Conservation (phyloP, 2,113 vertebrate genomes). For the Carassius auratus region DNA sequence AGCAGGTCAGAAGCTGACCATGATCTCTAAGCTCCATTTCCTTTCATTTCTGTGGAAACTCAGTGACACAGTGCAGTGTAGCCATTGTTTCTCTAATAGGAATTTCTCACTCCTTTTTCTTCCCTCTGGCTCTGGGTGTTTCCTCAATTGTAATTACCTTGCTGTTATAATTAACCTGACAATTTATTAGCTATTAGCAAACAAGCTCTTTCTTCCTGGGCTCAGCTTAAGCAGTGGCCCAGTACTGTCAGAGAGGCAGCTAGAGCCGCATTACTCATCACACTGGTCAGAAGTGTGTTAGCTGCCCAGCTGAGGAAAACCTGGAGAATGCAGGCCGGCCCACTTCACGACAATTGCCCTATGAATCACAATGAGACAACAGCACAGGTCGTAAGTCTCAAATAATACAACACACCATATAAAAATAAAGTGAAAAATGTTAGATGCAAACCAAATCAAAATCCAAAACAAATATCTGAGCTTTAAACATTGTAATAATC, state of each 20-base stretch:
- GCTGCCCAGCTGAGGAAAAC: conserved; percentile 52
- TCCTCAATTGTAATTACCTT: conserved; percentile 58
- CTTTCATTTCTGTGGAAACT: not conserved
- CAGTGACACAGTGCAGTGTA: not conserved
- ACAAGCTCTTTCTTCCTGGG: conserved; percentile 47
- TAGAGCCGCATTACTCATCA: conserved; percentile 51
- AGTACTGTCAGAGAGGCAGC: conserved; percentile 56
- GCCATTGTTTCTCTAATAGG: conserved; percentile 40
- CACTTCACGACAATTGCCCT: conserved; percentile 23
- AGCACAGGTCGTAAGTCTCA: not conserved
- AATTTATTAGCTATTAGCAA: conserved; percentile 62
- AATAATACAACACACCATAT: not conserved
- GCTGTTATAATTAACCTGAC: conserved; percentile 61
- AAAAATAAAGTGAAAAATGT: not conserved
- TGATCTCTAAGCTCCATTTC: conserved; percentile 1
- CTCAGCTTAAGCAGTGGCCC: conserved; percentile 52
- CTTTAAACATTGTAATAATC: not conserved
- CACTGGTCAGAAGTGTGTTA: conserved; percentile 41
- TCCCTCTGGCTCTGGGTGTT: conserved; percentile 53
- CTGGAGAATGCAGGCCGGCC: conserved; percentile 28
- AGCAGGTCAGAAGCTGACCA: conserved; percentile 27
- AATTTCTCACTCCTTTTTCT: conserved; percentile 38
- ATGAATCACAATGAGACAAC: conserved; percentile 12
- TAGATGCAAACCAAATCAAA: not conserved
- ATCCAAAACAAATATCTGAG: not conserved